These are phyloP conservation scores for Aix galericulata DNA, from an alignment of 2,113 vertebrate genomes.

Conservation along the genomic window DNA sequence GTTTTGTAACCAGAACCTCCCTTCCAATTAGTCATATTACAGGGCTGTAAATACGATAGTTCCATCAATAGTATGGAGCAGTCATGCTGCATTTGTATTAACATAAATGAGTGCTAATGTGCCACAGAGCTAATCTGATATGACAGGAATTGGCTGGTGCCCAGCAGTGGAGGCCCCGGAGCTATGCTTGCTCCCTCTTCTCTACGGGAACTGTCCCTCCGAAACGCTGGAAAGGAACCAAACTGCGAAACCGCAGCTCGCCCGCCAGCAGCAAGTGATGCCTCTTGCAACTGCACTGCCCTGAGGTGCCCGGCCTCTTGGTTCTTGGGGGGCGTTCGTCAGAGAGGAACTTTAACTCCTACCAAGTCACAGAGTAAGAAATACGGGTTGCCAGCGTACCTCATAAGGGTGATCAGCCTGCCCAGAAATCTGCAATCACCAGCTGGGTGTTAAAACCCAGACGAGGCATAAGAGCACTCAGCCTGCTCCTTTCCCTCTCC, in stretches of 20 bases:
- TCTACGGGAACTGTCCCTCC: not conserved
- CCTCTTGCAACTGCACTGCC: not conserved
- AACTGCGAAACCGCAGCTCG: not conserved
- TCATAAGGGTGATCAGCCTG: not conserved
- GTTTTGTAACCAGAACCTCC: slow-evolving; percentile 34
- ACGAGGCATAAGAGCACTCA: not conserved
- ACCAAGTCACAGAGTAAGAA: not conserved
- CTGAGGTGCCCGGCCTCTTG: not conserved
- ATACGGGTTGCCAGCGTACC: not conserved
- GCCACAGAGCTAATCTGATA: slow-evolving; percentile 48
- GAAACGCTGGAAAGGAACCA: slow-evolving; percentile 12
- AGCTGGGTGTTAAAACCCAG: not conserved
- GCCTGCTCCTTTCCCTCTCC: not conserved
- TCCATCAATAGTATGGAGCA: slow-evolving; percentile 50
- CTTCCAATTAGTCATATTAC: slow-evolving; percentile 41
- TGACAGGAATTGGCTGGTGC: slow-evolving; percentile 49
- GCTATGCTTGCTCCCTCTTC: not conserved
- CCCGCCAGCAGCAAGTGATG: not conserved
- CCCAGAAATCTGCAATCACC: not conserved
- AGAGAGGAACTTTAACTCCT: not conserved
- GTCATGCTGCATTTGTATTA: slow-evolving; percentile 42
- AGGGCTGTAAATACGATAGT: slow-evolving; percentile 47
- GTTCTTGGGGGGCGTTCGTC: not conserved
- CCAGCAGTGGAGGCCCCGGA: slow-evolving; percentile 16
- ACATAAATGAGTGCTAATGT: slow-evolving; percentile 46